Evolutionary conservation across 2,888 invertebrate species (phyloP).

Genomic region (Galeruca laticollis): DNA sequence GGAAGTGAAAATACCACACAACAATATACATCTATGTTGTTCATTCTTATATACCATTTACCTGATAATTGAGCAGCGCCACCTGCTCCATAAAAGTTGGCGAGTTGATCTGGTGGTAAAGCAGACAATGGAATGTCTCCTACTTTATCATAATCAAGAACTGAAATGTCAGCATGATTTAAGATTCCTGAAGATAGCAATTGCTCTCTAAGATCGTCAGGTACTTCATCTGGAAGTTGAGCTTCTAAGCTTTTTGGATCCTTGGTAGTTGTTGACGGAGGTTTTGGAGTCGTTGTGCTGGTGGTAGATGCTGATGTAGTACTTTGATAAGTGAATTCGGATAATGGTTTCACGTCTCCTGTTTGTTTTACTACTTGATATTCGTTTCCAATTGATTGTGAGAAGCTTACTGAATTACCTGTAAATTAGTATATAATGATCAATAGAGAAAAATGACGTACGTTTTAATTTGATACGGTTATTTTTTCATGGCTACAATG

Average conservation of each 20-base stretch:
- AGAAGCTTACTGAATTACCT: slow-evolving; percentile 60
- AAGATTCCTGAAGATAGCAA: slow-evolving; percentile 86
- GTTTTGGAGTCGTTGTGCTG: slow-evolving; percentile 66
- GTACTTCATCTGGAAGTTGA: slow-evolving; percentile 86
- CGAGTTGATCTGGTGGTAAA: slow-evolving; percentile 86
- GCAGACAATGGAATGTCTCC: slow-evolving; percentile 87
- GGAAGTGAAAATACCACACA: no score
- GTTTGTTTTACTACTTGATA: slow-evolving; percentile 42
- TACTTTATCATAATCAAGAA: slow-evolving; percentile 89
- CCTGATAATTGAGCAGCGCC: slow-evolving; percentile 68
- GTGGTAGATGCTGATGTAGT: slow-evolving; percentile 68
- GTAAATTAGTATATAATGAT: not conserved
- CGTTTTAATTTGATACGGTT: no score
- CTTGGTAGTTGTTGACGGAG: slow-evolving; percentile 64
- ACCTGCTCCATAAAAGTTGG: slow-evolving; percentile 88
- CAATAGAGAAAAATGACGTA: not conserved
- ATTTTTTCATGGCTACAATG: no score
- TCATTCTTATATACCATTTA: no score
- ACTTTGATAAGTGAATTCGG: slow-evolving; percentile 50
- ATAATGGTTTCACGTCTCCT: slow-evolving; percentile 45
- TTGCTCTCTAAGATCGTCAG: slow-evolving; percentile 87
- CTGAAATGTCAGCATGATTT: slow-evolving; percentile 88
- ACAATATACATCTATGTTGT: no score
- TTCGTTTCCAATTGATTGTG: slow-evolving; percentile 33
- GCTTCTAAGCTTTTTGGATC: slow-evolving; percentile 72